Conservation (phyloP, 2,113 vertebrate species). For the Copsychus sechellarum region DNA sequence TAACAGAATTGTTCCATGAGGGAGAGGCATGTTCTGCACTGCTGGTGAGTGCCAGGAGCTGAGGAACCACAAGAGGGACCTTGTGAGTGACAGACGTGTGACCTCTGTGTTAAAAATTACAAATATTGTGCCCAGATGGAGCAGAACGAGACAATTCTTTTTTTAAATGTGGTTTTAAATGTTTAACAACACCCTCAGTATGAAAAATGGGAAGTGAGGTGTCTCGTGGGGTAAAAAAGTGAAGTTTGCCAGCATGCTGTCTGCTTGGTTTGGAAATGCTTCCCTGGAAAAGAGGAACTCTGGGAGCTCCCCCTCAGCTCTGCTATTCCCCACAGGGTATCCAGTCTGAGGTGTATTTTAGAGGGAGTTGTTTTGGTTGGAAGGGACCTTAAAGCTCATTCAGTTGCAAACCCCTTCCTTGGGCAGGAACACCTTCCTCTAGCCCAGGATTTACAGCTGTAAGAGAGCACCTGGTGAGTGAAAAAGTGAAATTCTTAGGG, state of each 20-base stretch:
- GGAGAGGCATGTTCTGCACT: fast-evolving
- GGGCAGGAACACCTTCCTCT: not conserved
- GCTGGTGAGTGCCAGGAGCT: not conserved
- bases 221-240: not conserved
- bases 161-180: not conserved
- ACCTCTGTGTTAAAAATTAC: not conserved
- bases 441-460: not conserved
- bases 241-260: not conserved
- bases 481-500: not conserved
- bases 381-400: not conserved
- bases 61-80: not conserved
- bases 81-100: not conserved
- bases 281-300: not conserved
- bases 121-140: fast-evolving
- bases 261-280: not conserved
- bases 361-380: not conserved
- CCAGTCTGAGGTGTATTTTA: not conserved
- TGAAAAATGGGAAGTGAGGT: not conserved
- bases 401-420: not conserved
- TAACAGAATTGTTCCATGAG: not conserved
- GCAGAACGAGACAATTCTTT: not conserved
- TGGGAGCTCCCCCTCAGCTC: not conserved
- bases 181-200: not conserved
- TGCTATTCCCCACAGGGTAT: fast-evolving
- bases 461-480: not conserved